Conservation (phyloP, 2,113 vertebrate species). For the Indicator indicator region DNA sequence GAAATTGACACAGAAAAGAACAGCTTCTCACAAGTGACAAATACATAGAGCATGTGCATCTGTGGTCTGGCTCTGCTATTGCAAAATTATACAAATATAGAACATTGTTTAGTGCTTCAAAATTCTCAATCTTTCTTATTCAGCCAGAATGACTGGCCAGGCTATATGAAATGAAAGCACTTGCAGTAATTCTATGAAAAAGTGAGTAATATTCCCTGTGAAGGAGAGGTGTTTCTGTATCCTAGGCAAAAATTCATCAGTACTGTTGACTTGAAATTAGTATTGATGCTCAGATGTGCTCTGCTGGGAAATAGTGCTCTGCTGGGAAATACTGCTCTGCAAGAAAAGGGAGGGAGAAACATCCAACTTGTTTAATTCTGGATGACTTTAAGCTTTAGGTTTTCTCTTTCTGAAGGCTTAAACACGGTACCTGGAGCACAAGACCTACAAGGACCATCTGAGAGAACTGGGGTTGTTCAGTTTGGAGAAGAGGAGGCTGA, state of each 20-base stretch:
- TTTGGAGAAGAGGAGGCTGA: too few relatives aligned
- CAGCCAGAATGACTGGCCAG: not conserved
- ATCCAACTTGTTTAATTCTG: not conserved
- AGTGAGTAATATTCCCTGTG: not conserved
- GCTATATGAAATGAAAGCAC: not conserved
- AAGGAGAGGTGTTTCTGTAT: not conserved
- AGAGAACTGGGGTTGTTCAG: too few relatives aligned
- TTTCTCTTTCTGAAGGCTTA: too few relatives aligned
- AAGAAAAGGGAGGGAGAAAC: not conserved
- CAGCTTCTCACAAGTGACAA: not conserved
- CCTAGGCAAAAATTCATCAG: not conserved
- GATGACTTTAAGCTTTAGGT: not conserved
- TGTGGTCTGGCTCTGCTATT: not conserved
- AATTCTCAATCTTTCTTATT: not conserved
- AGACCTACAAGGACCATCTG: too few relatives aligned
- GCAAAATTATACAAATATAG: not conserved
- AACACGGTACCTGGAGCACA: too few relatives aligned
- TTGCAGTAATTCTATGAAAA: not conserved
- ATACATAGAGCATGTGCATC: not conserved
- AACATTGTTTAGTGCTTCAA: not conserved
- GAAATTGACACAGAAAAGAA: not conserved
- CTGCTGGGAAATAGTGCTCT: not conserved
- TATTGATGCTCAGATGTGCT: not conserved
- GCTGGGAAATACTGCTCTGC: rapidly evolving
- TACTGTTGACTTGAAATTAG: not conserved